Evolutionary conservation across 2,113 vertebrate genomes (phyloP).

Genomic region (Dolichotis patagonum): DNA sequence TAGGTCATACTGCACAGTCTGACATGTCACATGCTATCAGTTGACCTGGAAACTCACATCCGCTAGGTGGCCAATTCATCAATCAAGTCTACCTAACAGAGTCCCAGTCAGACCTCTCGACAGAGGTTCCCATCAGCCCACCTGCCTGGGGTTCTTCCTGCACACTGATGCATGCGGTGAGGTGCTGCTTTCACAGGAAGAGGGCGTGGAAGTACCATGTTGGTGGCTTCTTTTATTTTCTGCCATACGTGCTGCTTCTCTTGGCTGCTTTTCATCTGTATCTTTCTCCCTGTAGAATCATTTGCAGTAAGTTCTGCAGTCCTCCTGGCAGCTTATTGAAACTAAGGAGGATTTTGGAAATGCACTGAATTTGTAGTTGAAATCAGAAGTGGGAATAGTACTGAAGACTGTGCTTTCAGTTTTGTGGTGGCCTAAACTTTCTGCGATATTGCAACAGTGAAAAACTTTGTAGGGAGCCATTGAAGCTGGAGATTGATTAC

Average conservation of each 20-base stretch:
- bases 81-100: background rate
- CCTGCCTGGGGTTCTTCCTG: background rate
- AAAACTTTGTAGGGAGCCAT: background rate
- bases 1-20: background rate
- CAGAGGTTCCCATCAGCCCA: background rate
- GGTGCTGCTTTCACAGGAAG: background rate
- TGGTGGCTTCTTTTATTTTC: background rate
- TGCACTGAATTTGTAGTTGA: background rate
- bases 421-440: background rate
- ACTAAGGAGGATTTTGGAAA: background rate
- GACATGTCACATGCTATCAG: background rate
- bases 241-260: background rate
- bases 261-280: background rate
- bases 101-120: background rate
- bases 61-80: background rate
- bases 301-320: background rate
- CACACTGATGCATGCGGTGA: background rate
- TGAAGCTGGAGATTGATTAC: too few relatives aligned
- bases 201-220: background rate
- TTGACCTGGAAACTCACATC: background rate
- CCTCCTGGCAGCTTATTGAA: background rate
- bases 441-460: background rate
- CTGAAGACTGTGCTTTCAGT: background rate
- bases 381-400: background rate
- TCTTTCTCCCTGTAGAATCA: background rate